These are phyloP conservation scores for Pholis gunnellus DNA, from an alignment of 2,113 vertebrate genomes.

Conservation along the genomic window DNA sequence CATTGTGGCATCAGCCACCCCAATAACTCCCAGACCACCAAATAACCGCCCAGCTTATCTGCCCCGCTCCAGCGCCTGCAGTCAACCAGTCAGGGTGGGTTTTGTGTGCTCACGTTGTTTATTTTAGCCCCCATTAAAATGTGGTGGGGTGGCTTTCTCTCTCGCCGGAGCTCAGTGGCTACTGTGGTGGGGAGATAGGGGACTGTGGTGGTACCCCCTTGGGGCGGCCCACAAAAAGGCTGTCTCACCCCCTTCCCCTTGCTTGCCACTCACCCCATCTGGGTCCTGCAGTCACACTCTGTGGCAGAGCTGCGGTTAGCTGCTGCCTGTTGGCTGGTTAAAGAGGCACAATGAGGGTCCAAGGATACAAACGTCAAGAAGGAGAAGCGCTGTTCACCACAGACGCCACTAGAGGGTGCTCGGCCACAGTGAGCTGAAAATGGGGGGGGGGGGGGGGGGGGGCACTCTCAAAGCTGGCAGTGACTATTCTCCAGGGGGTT, in stretches of 20 bases:
- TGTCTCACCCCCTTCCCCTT: constrained; percentile 45
- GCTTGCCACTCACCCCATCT: constrained; percentile 68
- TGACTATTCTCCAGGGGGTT: not conserved
- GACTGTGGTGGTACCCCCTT: constrained; percentile 62
- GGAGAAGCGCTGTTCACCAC: not conserved
- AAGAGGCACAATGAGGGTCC: constrained; percentile 64
- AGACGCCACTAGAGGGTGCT: constrained; percentile 74
- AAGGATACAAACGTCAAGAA: constrained; percentile 18
- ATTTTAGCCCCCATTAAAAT: constrained; percentile 80
- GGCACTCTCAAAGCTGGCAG: constrained; percentile 1
- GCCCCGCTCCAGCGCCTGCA: constrained; percentile 60
- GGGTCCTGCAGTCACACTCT: constrained; percentile 72
- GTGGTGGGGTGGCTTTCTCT: constrained; percentile 77
- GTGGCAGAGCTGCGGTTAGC: constrained; percentile 78
- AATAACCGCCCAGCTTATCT: constrained; percentile 66
- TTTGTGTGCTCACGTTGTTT: constrained; percentile 78
- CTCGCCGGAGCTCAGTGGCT: constrained; percentile 68
- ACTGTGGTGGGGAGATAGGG: constrained; percentile 77
- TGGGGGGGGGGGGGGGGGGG: not conserved
- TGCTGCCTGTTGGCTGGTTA: constrained; percentile 70
- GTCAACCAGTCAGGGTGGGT: constrained; percentile 75
- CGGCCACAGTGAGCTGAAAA: constrained; percentile 52
- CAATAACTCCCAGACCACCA: constrained; percentile 56
- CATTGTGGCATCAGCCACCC: constrained; percentile 52
- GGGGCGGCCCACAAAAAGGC: constrained; percentile 72